Evolutionary conservation across 2,113 vertebrate species (phyloP), one percentile per base, ranked within the genome.

Genomic region (Aegotheles bennettii): DNA sequence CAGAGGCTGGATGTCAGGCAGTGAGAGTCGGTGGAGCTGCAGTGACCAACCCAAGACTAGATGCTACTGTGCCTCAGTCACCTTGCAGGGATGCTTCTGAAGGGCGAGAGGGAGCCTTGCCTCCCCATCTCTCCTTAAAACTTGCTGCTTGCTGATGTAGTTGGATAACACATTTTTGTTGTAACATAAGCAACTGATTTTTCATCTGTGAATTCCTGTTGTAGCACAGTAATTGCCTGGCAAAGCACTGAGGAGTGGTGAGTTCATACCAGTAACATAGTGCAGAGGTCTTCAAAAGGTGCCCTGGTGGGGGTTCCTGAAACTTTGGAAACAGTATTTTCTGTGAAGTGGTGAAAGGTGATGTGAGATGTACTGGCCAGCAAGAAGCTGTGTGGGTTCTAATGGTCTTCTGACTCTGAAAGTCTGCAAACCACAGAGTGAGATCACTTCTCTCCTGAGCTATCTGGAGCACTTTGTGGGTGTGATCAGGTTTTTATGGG

Each of bases 371-470:
- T 36, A 14, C 28, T 57, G 59, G 31, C 16, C 42, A 50, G 50
- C 29, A 67, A 31, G 68, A 67, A 71, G 21, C 75, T 76, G 13
- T 0, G 0, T 65, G 63, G 47, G 6, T n/a, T 85, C 5, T 54
- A 25, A 1, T 20, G 31, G 7, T 51, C 36, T 64, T 78, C 18
- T 63, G 35, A 33, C 47, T 47, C 18, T 31, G 21, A 20, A 87
- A 53, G 23, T 20, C 20, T 87, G 35, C 5, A 3, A 42, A 71
- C 53, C 43, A 36, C n/a, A 79, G 56, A 23, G 45, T 31, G 67
- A 53, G 23, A 28, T 75, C 35, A 31, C 51, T 70, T 57, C 14
- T 63, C 36, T 88, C 29, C 25, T 82, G 36, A 79, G 38, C 38
- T 57, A 3, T n/a, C 59, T 53, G 59, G n/a, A 91, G 28, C 3